Base-by-base conservation (phyloP, 2,888 invertebrate species). In the Luperina nickerlii region DNA sequence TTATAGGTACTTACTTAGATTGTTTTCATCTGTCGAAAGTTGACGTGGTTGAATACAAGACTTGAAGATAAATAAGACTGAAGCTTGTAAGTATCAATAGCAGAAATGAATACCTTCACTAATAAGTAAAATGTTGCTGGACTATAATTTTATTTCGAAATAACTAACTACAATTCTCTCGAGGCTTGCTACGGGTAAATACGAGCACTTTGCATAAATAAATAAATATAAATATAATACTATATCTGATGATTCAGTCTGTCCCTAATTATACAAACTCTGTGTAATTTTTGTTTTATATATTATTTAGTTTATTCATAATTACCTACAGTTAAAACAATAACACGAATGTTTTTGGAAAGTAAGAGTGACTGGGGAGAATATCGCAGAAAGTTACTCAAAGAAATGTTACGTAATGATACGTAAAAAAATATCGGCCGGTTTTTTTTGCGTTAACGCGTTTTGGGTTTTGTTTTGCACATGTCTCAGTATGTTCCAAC, bases 281-380 rank as follows among this genome's bases (percentile, higher is more conserved):
- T 27, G 38, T 18, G 24, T 27, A 51, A 77, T 76, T 42, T 45
- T 57, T 81, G 2, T 57, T 51, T 27, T 32, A 51, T 38, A 54
- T 27, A 66, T 24, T 27, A 66, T 24, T 65, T 74, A 32, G 15
- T 51, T 51, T 57, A 82, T 82, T 75, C 57, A 45, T 42, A 60
- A 51, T 66, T n/a, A 38, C 6, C 38, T 38, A 60, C 48, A 66
- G 57, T 38, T 24, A 51, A 27, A 65, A 45, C 32, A 27, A 81
- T 38, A 27, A 48, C 15, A 54, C 7, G 9, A 66, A 66, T 60
- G 48, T 73, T 57, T 81, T 62, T 38, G 13, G 32, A 54, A 71
- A 38, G 32, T 65, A 27, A 32, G 13, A 38, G 9, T 48, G 27
- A 54, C 32, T 78, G 15, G 32, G 24, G 32, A n/a, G 32, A 45